Evolutionary conservation across 2,888 invertebrate species (phyloP).

Genomic region (Diaperis boleti): DNA sequence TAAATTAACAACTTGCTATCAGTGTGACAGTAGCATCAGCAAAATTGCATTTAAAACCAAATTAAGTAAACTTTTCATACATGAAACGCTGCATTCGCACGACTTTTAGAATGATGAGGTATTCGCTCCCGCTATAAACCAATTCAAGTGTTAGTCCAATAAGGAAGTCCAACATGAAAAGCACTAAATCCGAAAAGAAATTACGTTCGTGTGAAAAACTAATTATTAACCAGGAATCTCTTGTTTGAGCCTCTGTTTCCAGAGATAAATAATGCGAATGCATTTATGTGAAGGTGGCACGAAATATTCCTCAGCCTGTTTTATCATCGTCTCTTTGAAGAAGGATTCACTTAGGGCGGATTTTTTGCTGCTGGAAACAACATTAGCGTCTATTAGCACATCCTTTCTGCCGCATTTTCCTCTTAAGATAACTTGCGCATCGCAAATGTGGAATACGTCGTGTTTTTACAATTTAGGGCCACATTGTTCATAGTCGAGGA

Average conservation of each 20-base stretch:
- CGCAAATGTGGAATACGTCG: background rate
- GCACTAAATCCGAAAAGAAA: too few species aligned
- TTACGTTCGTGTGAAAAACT: constrained; percentile 15
- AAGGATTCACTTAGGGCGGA: background rate
- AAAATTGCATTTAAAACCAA: too few species aligned
- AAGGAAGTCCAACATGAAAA: too few species aligned
- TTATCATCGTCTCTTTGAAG: constrained; percentile 4
- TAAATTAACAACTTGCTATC: too few species aligned
- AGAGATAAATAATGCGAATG: constrained; percentile 23
- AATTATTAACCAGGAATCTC: constrained; percentile 24
- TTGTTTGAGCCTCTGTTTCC: constrained; percentile 26
- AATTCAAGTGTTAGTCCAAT: too few species aligned
- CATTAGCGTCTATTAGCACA: constrained; percentile 21
- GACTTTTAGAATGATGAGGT: too few species aligned
- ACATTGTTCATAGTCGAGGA: background rate
- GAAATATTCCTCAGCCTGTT: constrained; percentile 11
- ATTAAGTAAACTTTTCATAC: too few species aligned
- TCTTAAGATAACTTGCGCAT: background rate
- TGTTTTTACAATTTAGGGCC: background rate
- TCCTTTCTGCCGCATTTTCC: constrained; percentile 1
- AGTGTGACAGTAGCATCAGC: too few species aligned
- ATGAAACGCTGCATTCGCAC: too few species aligned
- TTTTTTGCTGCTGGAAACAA: constrained; percentile 9
- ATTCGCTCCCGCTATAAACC: too few species aligned
- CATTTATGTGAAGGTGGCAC: constrained; percentile 25